Base-by-base conservation (phyloP, 1,140 invertebrate genomes). In the Macrobrachium rosenbergii region DNA sequence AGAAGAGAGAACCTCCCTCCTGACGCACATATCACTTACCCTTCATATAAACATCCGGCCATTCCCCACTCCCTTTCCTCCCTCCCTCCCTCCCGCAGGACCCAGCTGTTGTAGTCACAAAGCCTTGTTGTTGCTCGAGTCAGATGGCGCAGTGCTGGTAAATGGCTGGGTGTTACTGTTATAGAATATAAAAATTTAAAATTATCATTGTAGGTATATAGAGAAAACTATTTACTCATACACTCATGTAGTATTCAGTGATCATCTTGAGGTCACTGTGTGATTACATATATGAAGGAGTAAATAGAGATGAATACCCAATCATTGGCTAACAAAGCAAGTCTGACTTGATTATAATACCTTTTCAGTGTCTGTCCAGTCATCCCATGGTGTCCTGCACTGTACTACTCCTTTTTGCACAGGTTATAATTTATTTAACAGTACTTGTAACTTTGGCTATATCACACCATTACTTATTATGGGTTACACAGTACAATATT, bases 21-120 rank as follows among this genome's bases (percentile, higher is more conserved):
- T 87, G 75, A 87, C 78, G 84, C 84, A 87, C 84, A 87, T 87
- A 87, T 87, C 84, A 87, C 79, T 87, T 78, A 75, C 84, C 84
- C 84, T 81, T 80, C 84, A 81, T 81, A 78, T 87, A 78, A 87
- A 87, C 84, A 87, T 87, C 84, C 84, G 84, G 84, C 84, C 84
- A 87, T 87, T 87, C 69, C 78, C 78, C 78, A 43, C 83, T 81
- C 84, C 78, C 78, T 87, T 80, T 80, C 69, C 84, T 87, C 84
- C 84, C 78, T 79, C 77, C 76, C 77, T 80, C 83, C 58, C 77
- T 67, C 64, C 81, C 58, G 81, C 81, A 82, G 81, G 81, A 72
- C 81, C 81, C 81, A 82, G 73, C 80, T 82, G 81, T 69, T 82
- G 81, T 82, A 82, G 81, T 82, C 69, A 82, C 67, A 82, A 64